phyloP scores from a whole-genome alignment of 2,888 invertebrate species.

The Rutpela maculata region DNA sequence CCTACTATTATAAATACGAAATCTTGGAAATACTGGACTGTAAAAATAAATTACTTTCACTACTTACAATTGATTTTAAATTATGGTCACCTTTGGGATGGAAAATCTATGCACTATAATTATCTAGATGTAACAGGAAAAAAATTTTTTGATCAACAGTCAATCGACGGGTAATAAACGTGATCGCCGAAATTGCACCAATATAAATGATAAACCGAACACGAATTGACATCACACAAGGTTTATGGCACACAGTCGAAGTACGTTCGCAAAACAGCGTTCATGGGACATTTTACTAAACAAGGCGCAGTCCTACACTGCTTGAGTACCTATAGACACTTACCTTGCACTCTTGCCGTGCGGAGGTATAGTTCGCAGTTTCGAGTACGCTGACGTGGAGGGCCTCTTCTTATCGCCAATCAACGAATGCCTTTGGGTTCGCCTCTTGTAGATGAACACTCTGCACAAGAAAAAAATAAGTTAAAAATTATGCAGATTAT shows the following conservation, averaged over 20 bases:
- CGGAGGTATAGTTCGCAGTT: slow-evolving; percentile 67
- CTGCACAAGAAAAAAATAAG: slow-evolving; percentile 63
- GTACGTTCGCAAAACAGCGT: slow-evolving; percentile 20
- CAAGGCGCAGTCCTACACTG: slow-evolving; percentile 18
- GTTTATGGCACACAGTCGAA: slow-evolving; percentile 27
- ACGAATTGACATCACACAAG: slow-evolving; percentile 33
- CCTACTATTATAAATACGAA: background rate
- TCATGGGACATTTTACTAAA: slow-evolving; percentile 21
- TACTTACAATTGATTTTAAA: slow-evolving; percentile 25
- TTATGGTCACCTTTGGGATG: slow-evolving; percentile 1
- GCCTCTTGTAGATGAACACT: slow-evolving; percentile 70
- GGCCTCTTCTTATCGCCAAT: slow-evolving; percentile 62
- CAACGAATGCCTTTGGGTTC: slow-evolving; percentile 62
- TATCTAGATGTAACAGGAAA: slow-evolving; percentile 11
- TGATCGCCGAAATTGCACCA: slow-evolving; percentile 12
- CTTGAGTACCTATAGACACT: slow-evolving; percentile 41
- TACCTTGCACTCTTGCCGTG: slow-evolving; percentile 61
- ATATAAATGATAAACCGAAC: slow-evolving; percentile 9
- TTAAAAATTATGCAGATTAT: background rate
- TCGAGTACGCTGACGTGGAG: slow-evolving; percentile 68
- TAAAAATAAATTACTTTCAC: slow-evolving; percentile 6
- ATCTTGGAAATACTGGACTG: slow-evolving; percentile 15
- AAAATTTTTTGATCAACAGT: slow-evolving; percentile 2
- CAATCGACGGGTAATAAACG: background rate
- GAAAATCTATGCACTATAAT: slow-evolving; percentile 9